These are phyloP conservation scores for Micropterix aruncella DNA, from an alignment of 2,888 invertebrate genomes.

Conservation along the genomic window DNA sequence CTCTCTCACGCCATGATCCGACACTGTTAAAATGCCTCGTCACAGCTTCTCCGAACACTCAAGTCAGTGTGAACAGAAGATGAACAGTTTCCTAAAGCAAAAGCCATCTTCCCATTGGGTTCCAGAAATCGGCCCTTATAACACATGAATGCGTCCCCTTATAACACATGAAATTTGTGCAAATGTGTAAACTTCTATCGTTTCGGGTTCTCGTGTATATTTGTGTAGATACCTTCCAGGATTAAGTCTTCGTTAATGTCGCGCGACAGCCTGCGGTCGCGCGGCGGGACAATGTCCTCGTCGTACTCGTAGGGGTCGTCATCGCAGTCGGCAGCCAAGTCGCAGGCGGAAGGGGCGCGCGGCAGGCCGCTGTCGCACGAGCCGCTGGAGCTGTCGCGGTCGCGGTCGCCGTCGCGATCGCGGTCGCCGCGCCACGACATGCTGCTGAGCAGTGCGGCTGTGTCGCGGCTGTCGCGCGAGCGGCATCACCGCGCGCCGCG, in stretches of 20 bases:
- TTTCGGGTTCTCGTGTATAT: too few relatives aligned
- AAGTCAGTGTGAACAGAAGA: too few relatives aligned
- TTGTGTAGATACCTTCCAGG: slow-evolving; percentile 19
- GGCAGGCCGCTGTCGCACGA: slow-evolving; percentile 47
- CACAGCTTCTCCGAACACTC: too few relatives aligned
- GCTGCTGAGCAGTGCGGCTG: not conserved
- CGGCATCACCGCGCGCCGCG: not conserved
- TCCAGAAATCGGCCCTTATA: too few relatives aligned
- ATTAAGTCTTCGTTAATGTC: slow-evolving; percentile 16
- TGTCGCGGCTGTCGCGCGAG: not conserved
- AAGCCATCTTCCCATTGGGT: too few relatives aligned
- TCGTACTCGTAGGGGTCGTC: slow-evolving; percentile 38
- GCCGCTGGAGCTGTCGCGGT: slow-evolving; percentile 31
- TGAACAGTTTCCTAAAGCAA: too few relatives aligned
- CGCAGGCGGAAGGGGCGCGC: slow-evolving; percentile 46
- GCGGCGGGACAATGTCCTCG: slow-evolving; percentile 20
- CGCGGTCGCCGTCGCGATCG: not conserved
- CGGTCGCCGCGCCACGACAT: not conserved
- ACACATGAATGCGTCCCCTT: too few relatives aligned
- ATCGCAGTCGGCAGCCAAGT: slow-evolving; percentile 40
- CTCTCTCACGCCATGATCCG: too few relatives aligned
- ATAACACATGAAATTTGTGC: too few relatives aligned
- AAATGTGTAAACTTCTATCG: too few relatives aligned
- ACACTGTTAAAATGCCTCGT: too few relatives aligned
- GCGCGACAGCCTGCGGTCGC: not conserved